Percentiles rank a stretch among this genome's conserved stretches.
phyloP scores from a whole-genome alignment of 2,113 vertebrate species.

The Gadus macrocephalus region DNA sequence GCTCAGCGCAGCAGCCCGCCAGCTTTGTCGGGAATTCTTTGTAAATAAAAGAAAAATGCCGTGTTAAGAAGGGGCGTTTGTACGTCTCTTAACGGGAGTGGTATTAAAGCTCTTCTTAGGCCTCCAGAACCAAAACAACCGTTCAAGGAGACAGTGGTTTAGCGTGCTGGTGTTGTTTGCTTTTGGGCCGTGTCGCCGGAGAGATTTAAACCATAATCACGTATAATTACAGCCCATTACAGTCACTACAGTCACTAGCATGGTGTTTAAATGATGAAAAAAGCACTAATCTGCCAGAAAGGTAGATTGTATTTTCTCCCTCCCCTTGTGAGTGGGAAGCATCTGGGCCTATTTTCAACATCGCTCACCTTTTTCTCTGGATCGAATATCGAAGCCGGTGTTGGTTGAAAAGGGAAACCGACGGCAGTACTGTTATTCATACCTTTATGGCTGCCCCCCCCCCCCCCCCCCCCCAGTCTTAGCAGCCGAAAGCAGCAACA shows the following conservation, averaged over 20 bases:
- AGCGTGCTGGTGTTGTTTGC: constrained; percentile 19
- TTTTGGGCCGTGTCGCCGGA: constrained; percentile 15
- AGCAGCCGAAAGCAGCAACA: neutral
- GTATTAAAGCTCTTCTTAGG: too few relatives aligned
- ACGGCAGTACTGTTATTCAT: neutral
- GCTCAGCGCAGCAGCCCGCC: constrained; percentile 26
- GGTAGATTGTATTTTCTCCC: constrained; percentile 10
- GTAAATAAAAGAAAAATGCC: too few relatives aligned
- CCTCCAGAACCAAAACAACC: constrained; percentile 3
- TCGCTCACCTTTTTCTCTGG: neutral
- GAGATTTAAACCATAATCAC: constrained; percentile 39
- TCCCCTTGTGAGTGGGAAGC: neutral
- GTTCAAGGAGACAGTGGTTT: constrained; percentile 18
- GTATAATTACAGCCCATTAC: constrained; percentile 37
- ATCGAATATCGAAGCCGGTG: neutral
- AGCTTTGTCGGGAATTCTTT: too few relatives aligned
- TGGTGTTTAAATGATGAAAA: constrained; percentile 19
- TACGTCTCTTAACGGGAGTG: too few relatives aligned
- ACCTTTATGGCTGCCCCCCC: neutral
- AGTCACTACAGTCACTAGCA: neutral
- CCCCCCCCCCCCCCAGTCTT: neutral
- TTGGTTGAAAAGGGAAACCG: too few relatives aligned
- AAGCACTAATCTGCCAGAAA: constrained; percentile 24
- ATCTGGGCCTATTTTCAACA: neutral
- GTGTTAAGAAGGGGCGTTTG: too few relatives aligned